Base-by-base conservation (phyloP, 53 echinoderm and acorn worm species). In the Luidia sarsii region DNA sequence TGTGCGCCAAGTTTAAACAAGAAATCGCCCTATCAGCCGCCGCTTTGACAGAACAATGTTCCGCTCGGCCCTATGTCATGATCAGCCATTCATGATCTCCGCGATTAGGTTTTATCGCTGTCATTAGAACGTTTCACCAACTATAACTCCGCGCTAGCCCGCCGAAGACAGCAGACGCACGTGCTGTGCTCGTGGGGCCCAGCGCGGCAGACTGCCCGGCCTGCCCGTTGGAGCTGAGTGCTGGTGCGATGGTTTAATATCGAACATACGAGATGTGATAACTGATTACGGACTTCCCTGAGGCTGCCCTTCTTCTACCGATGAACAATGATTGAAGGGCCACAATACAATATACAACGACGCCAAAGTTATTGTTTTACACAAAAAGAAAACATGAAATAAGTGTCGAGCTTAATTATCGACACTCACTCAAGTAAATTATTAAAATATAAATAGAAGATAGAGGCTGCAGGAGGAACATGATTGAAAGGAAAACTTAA, bases 1-100 rank as follows among this genome's bases (percentile, higher is more conserved):
- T 70, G 83, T 70, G 70, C 37, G 70, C 70, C 52, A 46, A 83
- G 83, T 83, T 83, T 83, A 83, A 83, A 83, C 83, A 83, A 83
- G 70, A 83, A 67, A 83, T 83, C 83, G 83, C 70, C 70, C 83
- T 46, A 83, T 83, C 83, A 70, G 70, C 70, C 62, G 70, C 83
- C 83, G 70, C 83, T 77, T 77, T 77, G 77, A 77, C 77, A 59
- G 77, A 77, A 59, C 77, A 77, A 77, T 77, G 60, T 77, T 77
- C 77, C 59, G 61, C 77, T 59, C 77, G 60, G 59, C 77, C 77
- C 77, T 43, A 59, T 77, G 77, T 60, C 77, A 77, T 77, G 77
- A 77, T 77, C 77, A 77, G 77, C 77, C 77, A 77, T 77, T 77
- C 77, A 77, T 77, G 77, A 77, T 77, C 60, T 55, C 39, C 60